phyloP scores from a whole-genome alignment of 2,113 vertebrate species.

The Bujurquina vittata region DNA sequence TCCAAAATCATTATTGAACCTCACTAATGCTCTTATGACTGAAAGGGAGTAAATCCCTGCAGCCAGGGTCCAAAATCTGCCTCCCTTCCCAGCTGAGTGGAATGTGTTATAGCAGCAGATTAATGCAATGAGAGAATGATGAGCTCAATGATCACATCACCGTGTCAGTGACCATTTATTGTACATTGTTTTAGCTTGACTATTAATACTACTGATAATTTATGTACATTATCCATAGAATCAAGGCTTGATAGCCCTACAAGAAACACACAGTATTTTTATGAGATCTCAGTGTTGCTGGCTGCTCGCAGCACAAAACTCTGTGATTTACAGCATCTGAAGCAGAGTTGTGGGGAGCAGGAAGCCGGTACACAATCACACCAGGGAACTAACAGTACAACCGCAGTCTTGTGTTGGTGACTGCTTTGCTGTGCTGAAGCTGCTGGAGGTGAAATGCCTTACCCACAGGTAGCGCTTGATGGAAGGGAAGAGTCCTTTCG shows the following conservation, averaged over 20 bases:
- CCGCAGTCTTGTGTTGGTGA: conserved; percentile 17
- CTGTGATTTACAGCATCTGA: conserved; percentile 18
- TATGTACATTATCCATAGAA: not conserved
- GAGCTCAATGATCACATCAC: not conserved
- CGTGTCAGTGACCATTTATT: not conserved
- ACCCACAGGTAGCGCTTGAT: conserved; percentile 45
- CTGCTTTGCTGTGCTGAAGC: conserved; percentile 41
- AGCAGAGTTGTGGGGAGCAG: not conserved
- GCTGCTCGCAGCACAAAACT: not conserved
- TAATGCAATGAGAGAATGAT: not conserved
- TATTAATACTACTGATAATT: not conserved
- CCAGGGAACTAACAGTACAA: conserved; percentile 45
- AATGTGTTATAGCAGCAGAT: not conserved
- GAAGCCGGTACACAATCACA: conserved; percentile 41
- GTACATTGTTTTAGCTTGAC: not conserved
- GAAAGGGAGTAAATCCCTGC: not conserved
- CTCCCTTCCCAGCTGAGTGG: not conserved
- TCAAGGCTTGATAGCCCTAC: not conserved
- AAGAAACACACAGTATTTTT: not conserved
- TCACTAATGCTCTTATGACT: not conserved
- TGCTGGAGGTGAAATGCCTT: conserved; percentile 48
- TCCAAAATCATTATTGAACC: not conserved
- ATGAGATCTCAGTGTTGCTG: not conserved
- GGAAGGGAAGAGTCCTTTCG: conserved; percentile 26
- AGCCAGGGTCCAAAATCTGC: not conserved